Conservation (phyloP, 1,140 invertebrate species). For the Zaprionus africanus region DNA sequence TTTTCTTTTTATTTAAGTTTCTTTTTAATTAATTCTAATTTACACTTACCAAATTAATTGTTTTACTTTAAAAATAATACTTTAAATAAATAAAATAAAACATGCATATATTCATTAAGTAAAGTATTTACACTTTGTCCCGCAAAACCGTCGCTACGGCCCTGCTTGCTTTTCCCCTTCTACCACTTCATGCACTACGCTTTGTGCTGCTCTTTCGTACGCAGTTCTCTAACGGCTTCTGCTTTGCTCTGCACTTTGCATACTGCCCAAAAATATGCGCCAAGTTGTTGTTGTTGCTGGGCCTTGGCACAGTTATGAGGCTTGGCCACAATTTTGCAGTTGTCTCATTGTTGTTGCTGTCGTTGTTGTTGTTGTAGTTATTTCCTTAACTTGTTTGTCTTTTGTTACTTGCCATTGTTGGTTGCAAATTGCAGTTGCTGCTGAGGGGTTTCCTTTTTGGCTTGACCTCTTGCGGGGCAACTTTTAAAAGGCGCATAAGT, state of each 20-base stretch:
- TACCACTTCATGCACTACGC: slow-evolving; percentile 19
- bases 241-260: slow-evolving; percentile 49
- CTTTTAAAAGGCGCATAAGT: background rate
- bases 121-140: too few relatives aligned
- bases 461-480: slow-evolving; percentile 19
- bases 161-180: background rate
- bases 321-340: slow-evolving; percentile 54
- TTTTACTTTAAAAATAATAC: too few relatives aligned
- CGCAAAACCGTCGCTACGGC: background rate
- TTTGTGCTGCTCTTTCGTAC: slow-evolving; percentile 42
- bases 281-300: slow-evolving; percentile 23
- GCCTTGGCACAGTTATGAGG: slow-evolving; percentile 79
- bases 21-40: too few relatives aligned
- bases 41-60: too few relatives aligned
- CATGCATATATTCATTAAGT: too few relatives aligned
- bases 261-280: slow-evolving; percentile 41
- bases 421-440: slow-evolving; percentile 29
- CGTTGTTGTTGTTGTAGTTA: slow-evolving; percentile 27
- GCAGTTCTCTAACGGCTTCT: slow-evolving; percentile 38
- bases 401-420: slow-evolving; percentile 19
- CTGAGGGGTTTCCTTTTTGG: slow-evolving; percentile 15
- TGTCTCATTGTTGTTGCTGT: slow-evolving; percentile 19
- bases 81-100: too few relatives aligned
- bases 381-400: slow-evolving; percentile 45
- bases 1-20: too few relatives aligned